Base-by-base conservation (phyloP, 2,113 vertebrate species). In the Aspidoscelis tigris region DNA sequence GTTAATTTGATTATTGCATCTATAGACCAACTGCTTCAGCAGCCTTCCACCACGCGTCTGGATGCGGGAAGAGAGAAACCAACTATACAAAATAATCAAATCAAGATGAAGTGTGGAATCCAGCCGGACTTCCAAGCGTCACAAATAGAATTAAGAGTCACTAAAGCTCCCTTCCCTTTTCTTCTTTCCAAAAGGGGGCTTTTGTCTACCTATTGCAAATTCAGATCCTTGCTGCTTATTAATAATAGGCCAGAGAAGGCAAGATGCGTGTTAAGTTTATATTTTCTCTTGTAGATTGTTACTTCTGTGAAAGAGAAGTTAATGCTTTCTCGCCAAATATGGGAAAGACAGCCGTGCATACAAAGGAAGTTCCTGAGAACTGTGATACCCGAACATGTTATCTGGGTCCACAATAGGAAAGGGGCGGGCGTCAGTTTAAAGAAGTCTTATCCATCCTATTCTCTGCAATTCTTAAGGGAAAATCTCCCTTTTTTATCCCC, bases 1-100 rank as follows among this genome's bases (percentile, higher is more conserved):
- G 96, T 96, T 99, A 98, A 99, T 99, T 97, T 95, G 96, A 99
- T 99, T 99, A 99, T 93, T 96, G 92, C 93, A 97, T 97, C 97
- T 97, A 98, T 97, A 98, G 97, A 97, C 97, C 98, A 98, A 99
- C 98, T 98, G 98, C 96, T 96, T 94, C 97, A 95, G 96, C 97
- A 95, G 97, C 97, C 96, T 97, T 97, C 97, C 96, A 98, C 97
- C 98, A 99, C 98, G 98, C 97, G 98, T 97, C 98, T 98, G 97
- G 97, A 95, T 93, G 94, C 93, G 93, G 95, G 93, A 95, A 96
- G 97, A 96, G 96, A 96, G 95, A 97, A 93, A 95, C 96, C 97
- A 97, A 97, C 97, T 97, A 95, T 94, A 97, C 95, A 97, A 96
- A 98, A 97, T 99, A 99, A 99, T 99, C 97, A 97, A 99, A 99